Conservation (phyloP, 2,113 vertebrate genomes). For the Kryptolebias marmoratus region DNA sequence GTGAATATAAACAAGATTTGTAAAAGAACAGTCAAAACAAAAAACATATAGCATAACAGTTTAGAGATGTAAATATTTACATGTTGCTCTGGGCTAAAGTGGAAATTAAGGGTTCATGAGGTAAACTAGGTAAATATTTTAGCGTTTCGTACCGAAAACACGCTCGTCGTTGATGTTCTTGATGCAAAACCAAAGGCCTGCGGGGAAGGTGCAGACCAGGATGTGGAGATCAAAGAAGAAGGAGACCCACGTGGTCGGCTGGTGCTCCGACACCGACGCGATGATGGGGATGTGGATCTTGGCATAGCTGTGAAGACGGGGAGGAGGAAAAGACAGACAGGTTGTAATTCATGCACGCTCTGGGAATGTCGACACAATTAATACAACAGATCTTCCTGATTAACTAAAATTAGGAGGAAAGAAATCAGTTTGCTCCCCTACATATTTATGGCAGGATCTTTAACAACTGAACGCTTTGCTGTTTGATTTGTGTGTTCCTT, state of each 20-base stretch:
- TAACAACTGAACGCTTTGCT: not conserved
- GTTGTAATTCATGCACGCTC: slow-evolving; percentile 39
- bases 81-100: not conserved
- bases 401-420: slow-evolving; percentile 40
- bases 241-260: slow-evolving; percentile 98
- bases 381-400: slow-evolving; percentile 55
- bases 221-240: slow-evolving; percentile 99
- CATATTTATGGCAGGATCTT: not conserved
- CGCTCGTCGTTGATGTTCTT: slow-evolving; percentile 98
- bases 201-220: slow-evolving; percentile 98
- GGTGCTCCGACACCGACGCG: slow-evolving; percentile 98
- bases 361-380: slow-evolving; percentile 56
- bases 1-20: no score
- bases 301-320: slow-evolving; percentile 86
- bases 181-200: slow-evolving; percentile 99
- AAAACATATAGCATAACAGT: no score
- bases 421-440: slow-evolving; percentile 13
- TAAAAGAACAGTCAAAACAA: no score
- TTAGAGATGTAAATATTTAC: no score
- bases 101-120: not conserved
- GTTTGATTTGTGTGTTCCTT: no score
- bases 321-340: slow-evolving; percentile 13
- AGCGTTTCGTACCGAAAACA: slow-evolving; percentile 87
- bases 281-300: slow-evolving; percentile 99
- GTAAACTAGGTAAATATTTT: not conserved